Conservation (phyloP, 2,113 vertebrate species). For the Pedetes capensis region DNA sequence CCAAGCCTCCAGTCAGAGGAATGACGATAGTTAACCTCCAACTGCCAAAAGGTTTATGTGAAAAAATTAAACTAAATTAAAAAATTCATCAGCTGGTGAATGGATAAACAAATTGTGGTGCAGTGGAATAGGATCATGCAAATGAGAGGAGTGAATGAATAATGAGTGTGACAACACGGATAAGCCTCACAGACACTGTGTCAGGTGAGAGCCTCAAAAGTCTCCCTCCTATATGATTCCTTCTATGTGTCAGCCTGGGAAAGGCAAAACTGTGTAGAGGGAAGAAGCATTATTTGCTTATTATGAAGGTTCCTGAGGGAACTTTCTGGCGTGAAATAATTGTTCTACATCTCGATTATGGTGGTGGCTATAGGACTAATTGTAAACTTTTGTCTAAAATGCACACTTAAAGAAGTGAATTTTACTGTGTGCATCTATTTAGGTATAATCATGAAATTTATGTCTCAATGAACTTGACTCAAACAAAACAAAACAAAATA, state of each 20-base stretch:
- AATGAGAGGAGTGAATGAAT: neutral
- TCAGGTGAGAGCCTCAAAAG: neutral
- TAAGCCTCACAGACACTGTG: accelerated
- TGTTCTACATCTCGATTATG: neutral
- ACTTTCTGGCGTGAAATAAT: neutral
- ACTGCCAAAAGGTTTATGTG: neutral
- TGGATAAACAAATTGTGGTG: neutral
- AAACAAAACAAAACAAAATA: neutral
- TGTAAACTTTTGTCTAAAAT: neutral
- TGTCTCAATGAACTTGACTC: neutral
- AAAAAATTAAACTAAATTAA: neutral
- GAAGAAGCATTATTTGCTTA: neutral
- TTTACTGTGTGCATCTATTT: neutral
- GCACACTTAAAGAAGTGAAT: neutral
- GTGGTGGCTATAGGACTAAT: neutral
- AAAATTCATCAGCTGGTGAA: neutral
- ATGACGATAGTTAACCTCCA: neutral
- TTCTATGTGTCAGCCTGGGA: neutral
- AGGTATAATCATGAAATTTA: neutral
- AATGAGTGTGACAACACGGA: too few relatives aligned
- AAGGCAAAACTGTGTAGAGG: neutral
- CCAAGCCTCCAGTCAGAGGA: neutral
- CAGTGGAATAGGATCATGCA: neutral
- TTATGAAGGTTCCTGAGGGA: too few relatives aligned
- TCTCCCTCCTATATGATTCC: neutral